A percentile compares a stretch with the other conserved stretches of the same genome.
phyloP scores from a whole-genome alignment of 1,140 invertebrate genomes.

The Holotrichia oblita region DNA sequence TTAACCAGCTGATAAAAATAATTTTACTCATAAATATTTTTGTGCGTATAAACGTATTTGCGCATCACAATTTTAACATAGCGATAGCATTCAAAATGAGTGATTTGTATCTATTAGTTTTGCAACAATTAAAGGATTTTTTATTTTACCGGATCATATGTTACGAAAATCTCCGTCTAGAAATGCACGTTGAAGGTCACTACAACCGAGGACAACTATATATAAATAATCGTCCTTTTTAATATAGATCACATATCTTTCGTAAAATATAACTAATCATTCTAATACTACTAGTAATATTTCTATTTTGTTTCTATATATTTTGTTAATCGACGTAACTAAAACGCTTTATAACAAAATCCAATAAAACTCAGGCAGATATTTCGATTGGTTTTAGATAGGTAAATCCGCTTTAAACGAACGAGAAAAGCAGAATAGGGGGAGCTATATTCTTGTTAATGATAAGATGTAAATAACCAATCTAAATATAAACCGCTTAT shows the following conservation, averaged over 20 bases:
- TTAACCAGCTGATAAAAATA: not conserved
- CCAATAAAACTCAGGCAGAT: too few relatives aligned
- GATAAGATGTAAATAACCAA: not conserved
- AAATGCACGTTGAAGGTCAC: constrained; percentile 6
- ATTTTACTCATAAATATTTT: not conserved
- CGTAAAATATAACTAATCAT: constrained; percentile 7
- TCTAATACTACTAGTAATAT: too few relatives aligned
- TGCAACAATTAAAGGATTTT: too few relatives aligned
- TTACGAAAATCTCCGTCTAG: not conserved
- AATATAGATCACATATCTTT: not conserved
- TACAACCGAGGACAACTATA: constrained; percentile 13
- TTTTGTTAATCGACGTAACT: too few relatives aligned
- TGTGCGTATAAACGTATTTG: not conserved
- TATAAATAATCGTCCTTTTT: constrained; percentile 27
- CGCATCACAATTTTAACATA: not conserved
- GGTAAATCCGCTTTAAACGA: too few relatives aligned
- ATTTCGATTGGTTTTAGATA: too few relatives aligned
- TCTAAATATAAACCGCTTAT: constrained; percentile 20
- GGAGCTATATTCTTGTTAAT: not conserved
- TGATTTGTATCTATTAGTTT: too few relatives aligned
- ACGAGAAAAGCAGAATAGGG: not conserved
- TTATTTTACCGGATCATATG: not conserved
- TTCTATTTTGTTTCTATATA: too few relatives aligned
- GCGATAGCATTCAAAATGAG: not conserved
- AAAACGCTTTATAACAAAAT: too few relatives aligned